Conservation (phyloP, 2,888 invertebrate species). For the Phymatocera aterrima region DNA sequence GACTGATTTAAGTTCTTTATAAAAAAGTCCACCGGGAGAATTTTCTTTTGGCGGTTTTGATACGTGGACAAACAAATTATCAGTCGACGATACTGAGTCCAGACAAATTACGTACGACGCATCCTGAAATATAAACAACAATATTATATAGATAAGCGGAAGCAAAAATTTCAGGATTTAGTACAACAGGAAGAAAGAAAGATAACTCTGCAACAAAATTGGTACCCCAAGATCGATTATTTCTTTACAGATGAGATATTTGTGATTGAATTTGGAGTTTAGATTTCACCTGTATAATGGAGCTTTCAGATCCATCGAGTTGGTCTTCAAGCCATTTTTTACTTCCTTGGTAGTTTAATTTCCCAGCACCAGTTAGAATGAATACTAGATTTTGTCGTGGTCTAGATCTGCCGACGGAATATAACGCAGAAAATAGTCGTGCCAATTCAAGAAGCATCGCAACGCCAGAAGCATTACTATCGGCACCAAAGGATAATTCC, state of each 20-base stretch:
- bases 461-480: slow-evolving; percentile 95
- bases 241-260: not conserved
- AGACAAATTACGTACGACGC: slow-evolving; percentile 93
- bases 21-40: slow-evolving; percentile 83
- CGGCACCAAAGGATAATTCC: slow-evolving; percentile 92
- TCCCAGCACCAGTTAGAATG: slow-evolving; percentile 92
- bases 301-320: slow-evolving; percentile 85
- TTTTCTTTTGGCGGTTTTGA: slow-evolving; percentile 96
- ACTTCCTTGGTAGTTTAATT: slow-evolving; percentile 95
- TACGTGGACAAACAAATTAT: slow-evolving; percentile 90
- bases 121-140: slow-evolving; percentile 79
- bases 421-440: slow-evolving; percentile 91
- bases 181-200: not conserved
- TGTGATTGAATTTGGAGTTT: not conserved
- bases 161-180: slow-evolving; percentile 44
- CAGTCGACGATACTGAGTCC: slow-evolving; percentile 85
- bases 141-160: slow-evolving; percentile 21
- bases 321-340: slow-evolving; percentile 98
- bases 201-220: not conserved
- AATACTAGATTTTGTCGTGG: slow-evolving; percentile 90
- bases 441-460: slow-evolving; percentile 91
- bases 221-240: not conserved
- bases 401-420: slow-evolving; percentile 84
- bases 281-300: slow-evolving; percentile 81
- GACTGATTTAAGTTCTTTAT: slow-evolving; percentile 79